Evolutionary conservation across 1,140 invertebrate genomes (phyloP).

Genomic region (Kradibia gibbosae): DNA sequence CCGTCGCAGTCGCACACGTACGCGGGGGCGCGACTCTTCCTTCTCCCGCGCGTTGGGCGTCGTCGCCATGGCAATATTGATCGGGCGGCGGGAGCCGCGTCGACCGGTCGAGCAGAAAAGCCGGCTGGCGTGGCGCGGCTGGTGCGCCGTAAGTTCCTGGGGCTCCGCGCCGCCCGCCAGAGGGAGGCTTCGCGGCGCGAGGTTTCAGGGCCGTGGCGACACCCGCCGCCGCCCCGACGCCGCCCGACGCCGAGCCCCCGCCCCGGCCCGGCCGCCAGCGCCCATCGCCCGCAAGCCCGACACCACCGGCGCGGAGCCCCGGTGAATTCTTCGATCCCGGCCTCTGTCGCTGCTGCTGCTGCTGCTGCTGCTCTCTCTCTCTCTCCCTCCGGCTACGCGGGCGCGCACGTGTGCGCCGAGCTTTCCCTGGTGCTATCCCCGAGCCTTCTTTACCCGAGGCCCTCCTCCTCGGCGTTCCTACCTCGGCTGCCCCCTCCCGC

Average conservation of each 20-base stretch:
- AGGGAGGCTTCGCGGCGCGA: slow-evolving; percentile 7
- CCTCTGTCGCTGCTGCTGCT: neutral
- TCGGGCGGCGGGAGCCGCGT: slow-evolving; percentile 50
- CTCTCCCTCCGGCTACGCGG: neutral
- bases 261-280: no score
- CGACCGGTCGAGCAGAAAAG: slow-evolving; percentile 48
- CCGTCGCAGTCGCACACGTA: neutral
- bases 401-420: neutral
- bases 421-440: neutral
- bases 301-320: neutral
- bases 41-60: slow-evolving; percentile 47
- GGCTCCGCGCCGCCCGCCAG: slow-evolving; percentile 29
- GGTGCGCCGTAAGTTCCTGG: slow-evolving; percentile 33
- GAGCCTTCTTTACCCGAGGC: neutral
- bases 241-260: no score
- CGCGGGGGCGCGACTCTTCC: neutral
- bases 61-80: slow-evolving; percentile 67
- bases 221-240: neutral
- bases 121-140: slow-evolving; percentile 49
- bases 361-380: no score
- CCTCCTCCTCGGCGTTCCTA: neutral
- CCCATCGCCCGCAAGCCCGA: slow-evolving; percentile 21
- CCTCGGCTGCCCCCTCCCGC: no score
- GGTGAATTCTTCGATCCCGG: slow-evolving; percentile 24
- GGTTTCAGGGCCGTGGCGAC: slow-evolving; percentile 17